Conservation (phyloP, 1,140 invertebrate species). For the Macrobrachium rosenbergii region DNA sequence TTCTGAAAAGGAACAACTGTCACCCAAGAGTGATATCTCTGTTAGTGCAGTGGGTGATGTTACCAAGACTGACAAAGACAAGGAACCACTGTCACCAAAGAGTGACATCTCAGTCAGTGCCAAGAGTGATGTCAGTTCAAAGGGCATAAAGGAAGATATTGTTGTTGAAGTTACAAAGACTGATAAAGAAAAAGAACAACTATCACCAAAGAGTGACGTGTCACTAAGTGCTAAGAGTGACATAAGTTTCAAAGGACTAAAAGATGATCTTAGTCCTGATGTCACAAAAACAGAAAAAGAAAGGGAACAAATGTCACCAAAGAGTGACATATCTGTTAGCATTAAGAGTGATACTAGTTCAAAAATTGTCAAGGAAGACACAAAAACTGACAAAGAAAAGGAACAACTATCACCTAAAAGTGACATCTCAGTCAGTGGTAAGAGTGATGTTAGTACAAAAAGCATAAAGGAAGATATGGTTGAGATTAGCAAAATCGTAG, state of each 20-base stretch:
- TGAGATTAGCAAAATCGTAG: no score
- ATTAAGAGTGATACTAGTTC: neutral
- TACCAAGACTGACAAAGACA: constrained; percentile 47
- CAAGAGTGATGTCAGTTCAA: constrained; percentile 68
- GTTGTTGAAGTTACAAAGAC: constrained; percentile 7
- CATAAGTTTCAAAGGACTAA: neutral
- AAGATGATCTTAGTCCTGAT: constrained; percentile 12
- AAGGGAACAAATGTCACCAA: constrained; percentile 4
- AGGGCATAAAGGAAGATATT: constrained; percentile 69
- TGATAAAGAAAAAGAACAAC: no score
- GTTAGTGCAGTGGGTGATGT: constrained; percentile 7
- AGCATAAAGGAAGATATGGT: no score
- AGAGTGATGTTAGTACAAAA: no score
- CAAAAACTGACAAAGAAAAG: no score
- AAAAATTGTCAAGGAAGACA: neutral
- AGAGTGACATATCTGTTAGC: neutral
- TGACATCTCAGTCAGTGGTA: no score
- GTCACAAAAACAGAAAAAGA: neutral
- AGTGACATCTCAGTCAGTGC: constrained; percentile 64
- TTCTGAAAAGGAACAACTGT: constrained; percentile 60
- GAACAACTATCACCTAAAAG: no score
- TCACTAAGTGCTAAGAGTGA: neutral
- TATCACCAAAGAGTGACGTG: constrained; percentile 2
- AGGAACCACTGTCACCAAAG: constrained; percentile 30
- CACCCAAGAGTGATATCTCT: constrained; percentile 37